These are phyloP conservation scores for Xyliphius kryptos DNA, from an alignment of 2,113 vertebrate genomes.

Conservation along the genomic window DNA sequence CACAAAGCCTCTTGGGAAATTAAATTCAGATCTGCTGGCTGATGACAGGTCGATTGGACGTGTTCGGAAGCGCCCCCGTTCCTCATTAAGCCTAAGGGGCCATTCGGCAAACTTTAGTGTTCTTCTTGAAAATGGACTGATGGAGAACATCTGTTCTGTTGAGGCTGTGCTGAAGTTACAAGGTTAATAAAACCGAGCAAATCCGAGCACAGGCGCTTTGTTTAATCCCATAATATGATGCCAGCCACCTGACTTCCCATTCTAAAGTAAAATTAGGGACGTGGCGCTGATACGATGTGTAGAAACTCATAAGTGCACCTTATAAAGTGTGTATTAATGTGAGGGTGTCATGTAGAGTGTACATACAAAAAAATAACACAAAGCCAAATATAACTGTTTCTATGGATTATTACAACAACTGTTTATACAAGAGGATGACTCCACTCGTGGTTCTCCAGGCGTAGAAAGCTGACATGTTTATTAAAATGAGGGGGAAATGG, in stretches of 20 bases:
- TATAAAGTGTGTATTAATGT: not conserved
- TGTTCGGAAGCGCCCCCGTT: not conserved
- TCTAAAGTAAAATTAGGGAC: too few species aligned
- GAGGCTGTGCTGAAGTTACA: too few species aligned
- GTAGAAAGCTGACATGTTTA: constrained; percentile 10
- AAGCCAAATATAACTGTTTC: not conserved
- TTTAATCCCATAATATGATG: too few species aligned
- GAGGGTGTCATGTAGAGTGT: not conserved
- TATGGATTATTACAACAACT: not conserved
- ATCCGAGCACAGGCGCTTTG: too few species aligned
- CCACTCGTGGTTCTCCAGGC: constrained; percentile 1
- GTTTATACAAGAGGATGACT: constrained; percentile 17
- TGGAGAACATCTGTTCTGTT: too few species aligned
- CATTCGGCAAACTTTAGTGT: not conserved
- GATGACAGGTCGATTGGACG: not conserved
- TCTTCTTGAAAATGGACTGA: not conserved
- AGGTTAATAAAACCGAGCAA: too few species aligned
- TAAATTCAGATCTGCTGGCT: not conserved
- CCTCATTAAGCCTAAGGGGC: not conserved
- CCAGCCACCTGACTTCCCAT: too few species aligned
- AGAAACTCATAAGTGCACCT: too few species aligned
- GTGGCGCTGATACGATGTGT: too few species aligned
- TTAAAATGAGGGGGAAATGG: not conserved
- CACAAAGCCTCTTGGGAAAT: constrained; percentile 29
- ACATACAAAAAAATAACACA: too few species aligned